Conservation (phyloP, 2,888 invertebrate genomes). For the Acronicta alni region DNA sequence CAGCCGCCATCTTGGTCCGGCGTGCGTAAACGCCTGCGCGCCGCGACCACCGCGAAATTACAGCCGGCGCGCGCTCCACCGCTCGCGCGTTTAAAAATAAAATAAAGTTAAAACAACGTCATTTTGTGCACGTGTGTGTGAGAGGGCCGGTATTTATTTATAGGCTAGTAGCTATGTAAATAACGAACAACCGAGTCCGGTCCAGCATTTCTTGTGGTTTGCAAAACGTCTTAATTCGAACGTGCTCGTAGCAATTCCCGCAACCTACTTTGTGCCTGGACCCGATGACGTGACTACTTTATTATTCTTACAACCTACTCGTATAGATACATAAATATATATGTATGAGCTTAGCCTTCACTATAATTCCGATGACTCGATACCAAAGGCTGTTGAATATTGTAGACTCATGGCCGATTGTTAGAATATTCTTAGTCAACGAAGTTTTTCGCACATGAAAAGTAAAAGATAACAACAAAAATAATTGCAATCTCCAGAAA, state of each 20-base stretch:
- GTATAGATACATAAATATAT: constrained; percentile 34
- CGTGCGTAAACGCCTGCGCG: constrained; percentile 87
- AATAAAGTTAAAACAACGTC: constrained; percentile 89
- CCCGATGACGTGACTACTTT: constrained; percentile 51
- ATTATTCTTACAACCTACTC: constrained; percentile 50
- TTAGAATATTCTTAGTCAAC: constrained; percentile 39
- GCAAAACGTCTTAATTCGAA: constrained; percentile 86
- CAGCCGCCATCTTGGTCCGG: constrained; percentile 84
- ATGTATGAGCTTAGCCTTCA: constrained; percentile 44
- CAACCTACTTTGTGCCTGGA: constrained; percentile 65
- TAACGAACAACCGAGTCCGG: constrained; percentile 79
- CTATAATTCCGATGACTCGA: constrained; percentile 36
- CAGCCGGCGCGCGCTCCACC: constrained; percentile 81
- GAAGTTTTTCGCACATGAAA: constrained; percentile 39
- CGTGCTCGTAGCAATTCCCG: constrained; percentile 63
- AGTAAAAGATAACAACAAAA: constrained; percentile 24
- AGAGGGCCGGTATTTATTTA: constrained; percentile 87
- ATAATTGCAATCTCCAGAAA: constrained; percentile 13
- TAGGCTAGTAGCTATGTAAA: constrained; percentile 89
- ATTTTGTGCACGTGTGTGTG: constrained; percentile 87
- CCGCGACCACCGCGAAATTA: constrained; percentile 88
- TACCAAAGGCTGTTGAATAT: constrained; percentile 13
- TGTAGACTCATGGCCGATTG: constrained; percentile 24
- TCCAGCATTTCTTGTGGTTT: constrained; percentile 83
- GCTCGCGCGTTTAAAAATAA: constrained; percentile 88